Evolutionary conservation across 2,797 vertebrate genomes (phyloP).

Genomic region (Synaphobranchus kaupii): DNA sequence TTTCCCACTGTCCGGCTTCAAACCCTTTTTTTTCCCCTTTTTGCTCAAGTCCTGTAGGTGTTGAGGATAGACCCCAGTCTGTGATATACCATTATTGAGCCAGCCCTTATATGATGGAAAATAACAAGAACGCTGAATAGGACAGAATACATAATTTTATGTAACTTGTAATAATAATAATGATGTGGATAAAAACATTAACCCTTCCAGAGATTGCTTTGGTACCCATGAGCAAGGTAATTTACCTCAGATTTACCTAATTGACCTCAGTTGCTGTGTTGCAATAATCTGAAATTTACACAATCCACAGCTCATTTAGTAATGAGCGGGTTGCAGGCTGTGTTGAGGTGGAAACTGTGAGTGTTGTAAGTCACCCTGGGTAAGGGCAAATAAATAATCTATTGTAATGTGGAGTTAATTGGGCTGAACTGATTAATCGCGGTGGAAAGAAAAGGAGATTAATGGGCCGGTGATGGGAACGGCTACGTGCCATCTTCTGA

Average conservation of each 20-base stretch:
- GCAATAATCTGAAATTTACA: slow-evolving; percentile 7
- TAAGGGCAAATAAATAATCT: slow-evolving; percentile 24
- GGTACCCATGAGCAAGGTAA: background rate
- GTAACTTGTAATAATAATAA: too few species aligned
- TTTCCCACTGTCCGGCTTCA: too few species aligned
- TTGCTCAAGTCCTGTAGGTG: too few species aligned
- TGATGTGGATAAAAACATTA: too few species aligned
- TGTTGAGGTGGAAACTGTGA: background rate
- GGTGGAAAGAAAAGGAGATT: slow-evolving; percentile 8
- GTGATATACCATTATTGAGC: too few species aligned
- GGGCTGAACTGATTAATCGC: slow-evolving; percentile 16
- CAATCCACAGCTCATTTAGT: background rate
- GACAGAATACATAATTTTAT: too few species aligned
- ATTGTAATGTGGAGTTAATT: slow-evolving; percentile 20
- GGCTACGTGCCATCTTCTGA: background rate
- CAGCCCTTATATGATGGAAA: too few species aligned
- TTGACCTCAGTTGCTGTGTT: background rate
- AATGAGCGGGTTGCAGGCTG: slow-evolving; percentile 1
- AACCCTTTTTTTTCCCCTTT: too few species aligned
- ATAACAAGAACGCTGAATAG: too few species aligned
- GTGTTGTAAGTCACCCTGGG: slow-evolving; percentile 7
- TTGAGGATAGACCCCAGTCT: too few species aligned
- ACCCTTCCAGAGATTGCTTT: background rate
- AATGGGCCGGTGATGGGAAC: background rate
- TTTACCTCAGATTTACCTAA: slow-evolving; percentile 22